These are phyloP conservation scores for Galerucella pusilla DNA, from an alignment of 2,888 invertebrate genomes.

Conservation along the genomic window DNA sequence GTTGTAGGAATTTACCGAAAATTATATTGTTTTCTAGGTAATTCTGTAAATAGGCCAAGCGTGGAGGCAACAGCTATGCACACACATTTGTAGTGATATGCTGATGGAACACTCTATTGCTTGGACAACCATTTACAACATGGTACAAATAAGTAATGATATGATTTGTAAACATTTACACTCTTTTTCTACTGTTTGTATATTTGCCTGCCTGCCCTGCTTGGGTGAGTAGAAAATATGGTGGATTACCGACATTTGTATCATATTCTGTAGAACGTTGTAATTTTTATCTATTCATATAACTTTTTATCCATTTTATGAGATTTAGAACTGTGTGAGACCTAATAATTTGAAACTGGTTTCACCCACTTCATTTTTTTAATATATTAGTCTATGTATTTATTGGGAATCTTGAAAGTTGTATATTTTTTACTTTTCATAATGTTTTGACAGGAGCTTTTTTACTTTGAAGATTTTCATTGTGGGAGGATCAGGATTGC, in stretches of 20 bases:
- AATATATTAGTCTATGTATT: conserved; percentile 63
- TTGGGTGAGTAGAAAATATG: conserved; percentile 55
- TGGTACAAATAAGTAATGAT: conserved; percentile 66
- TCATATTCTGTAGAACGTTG: conserved; percentile 64
- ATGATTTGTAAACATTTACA: conserved; percentile 66
- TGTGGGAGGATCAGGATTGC: conserved; percentile 48
- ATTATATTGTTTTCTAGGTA: conserved; percentile 62
- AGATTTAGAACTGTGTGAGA: conserved; percentile 61
- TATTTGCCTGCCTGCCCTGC: conserved; percentile 61
- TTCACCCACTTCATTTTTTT: conserved; percentile 61
- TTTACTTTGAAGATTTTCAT: conserved; percentile 54
- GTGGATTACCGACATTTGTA: conserved; percentile 59
- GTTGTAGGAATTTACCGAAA: conserved; percentile 32
- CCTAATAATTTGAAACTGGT: conserved; percentile 60
- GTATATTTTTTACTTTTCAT: conserved; percentile 66
- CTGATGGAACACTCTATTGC: conserved; percentile 38
- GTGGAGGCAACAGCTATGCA: conserved; percentile 47
- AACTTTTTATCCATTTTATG: conserved; percentile 62
- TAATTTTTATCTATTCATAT: conserved; percentile 63
- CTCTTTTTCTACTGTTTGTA: conserved; percentile 67
- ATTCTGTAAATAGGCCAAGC: conserved; percentile 62
- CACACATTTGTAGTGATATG: conserved; percentile 35
- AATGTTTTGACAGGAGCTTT: conserved; percentile 62
- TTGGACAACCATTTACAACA: conserved; percentile 62
- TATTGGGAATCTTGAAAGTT: conserved; percentile 63